Evolutionary conservation across 2,888 invertebrate genomes (phyloP).

Genomic region (Alcis repandata): DNA sequence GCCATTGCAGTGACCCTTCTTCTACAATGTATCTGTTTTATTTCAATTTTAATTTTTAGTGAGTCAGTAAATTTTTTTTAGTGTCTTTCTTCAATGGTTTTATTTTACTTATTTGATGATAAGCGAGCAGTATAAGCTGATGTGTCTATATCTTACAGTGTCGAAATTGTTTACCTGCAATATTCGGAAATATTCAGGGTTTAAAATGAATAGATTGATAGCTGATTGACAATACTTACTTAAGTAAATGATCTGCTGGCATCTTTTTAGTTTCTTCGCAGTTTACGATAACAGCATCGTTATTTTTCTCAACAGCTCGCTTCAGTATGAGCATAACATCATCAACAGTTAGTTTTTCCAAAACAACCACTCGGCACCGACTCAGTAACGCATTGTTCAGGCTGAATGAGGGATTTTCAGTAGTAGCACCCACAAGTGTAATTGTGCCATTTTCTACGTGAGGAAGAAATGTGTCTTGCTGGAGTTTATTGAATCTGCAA

Average conservation of each 20-base stretch:
- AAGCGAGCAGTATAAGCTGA: too few relatives aligned
- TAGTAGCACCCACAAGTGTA: slow-evolving; percentile 93
- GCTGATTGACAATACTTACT: slow-evolving; percentile 50
- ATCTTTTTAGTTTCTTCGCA: slow-evolving; percentile 49
- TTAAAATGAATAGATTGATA: too few relatives aligned
- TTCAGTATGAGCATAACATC: slow-evolving; percentile 88
- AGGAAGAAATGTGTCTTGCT: slow-evolving; percentile 93
- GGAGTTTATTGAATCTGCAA: slow-evolving; percentile 91
- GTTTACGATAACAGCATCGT: slow-evolving; percentile 64
- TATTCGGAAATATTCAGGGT: too few relatives aligned
- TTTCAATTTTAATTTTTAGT: background rate
- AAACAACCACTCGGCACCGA: slow-evolving; percentile 91
- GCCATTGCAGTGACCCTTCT: slow-evolving; percentile 88
- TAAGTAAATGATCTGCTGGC: slow-evolving; percentile 51
- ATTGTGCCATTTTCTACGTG: slow-evolving; percentile 93
- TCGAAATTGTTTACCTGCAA: too few relatives aligned
- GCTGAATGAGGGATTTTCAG: slow-evolving; percentile 95
- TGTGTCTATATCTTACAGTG: too few relatives aligned
- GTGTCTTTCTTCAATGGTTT: too few relatives aligned
- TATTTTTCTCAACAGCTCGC: slow-evolving; percentile 80
- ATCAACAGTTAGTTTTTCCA: slow-evolving; percentile 89
- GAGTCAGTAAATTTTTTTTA: too few relatives aligned
- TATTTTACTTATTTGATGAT: too few relatives aligned
- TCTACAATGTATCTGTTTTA: slow-evolving; percentile 77
- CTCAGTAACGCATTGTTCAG: slow-evolving; percentile 93